A percentile compares a stretch with the other conserved stretches of the same genome.
Evolutionary conservation across 2,113 vertebrate species (phyloP).

Genomic region (Lasiurus cinereus): DNA sequence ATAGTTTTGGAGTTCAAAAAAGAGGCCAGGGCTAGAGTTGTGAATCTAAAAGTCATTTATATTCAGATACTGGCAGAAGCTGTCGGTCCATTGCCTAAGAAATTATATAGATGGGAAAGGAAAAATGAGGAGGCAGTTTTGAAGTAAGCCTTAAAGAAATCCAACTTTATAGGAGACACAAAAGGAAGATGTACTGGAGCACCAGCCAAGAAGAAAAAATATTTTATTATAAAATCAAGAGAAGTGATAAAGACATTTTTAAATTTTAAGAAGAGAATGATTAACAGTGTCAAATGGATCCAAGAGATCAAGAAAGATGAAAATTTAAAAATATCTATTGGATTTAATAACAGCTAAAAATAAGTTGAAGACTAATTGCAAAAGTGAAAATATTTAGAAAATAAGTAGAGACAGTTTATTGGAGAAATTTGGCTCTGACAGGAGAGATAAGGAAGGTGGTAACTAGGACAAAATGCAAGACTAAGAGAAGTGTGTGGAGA

Average conservation of each 20-base stretch:
- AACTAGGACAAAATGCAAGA: not conserved
- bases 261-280: slow-evolving; percentile 5
- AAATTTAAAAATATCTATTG: not conserved
- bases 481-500: too few species aligned
- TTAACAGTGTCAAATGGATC: not conserved
- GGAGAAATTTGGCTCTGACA: not conserved
- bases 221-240: not conserved
- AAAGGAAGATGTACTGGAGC: not conserved
- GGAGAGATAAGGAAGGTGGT: too few species aligned
- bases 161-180: not conserved
- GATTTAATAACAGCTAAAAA: not conserved
- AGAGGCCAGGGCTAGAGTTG: not conserved
- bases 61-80: not conserved
- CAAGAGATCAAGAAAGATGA: not conserved
- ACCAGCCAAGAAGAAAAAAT: not conserved
- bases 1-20: not conserved
- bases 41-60: not conserved
- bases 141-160: not conserved
- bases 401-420: not conserved
- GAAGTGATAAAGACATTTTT: slow-evolving; percentile 21
- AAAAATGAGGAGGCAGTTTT: not conserved
- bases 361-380: not conserved
- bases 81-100: not conserved
- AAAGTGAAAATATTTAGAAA: not conserved
- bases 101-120: not conserved